These are phyloP conservation scores for Eueides isabella DNA, from an alignment of 1,140 invertebrate species.

Conservation along the genomic window DNA sequence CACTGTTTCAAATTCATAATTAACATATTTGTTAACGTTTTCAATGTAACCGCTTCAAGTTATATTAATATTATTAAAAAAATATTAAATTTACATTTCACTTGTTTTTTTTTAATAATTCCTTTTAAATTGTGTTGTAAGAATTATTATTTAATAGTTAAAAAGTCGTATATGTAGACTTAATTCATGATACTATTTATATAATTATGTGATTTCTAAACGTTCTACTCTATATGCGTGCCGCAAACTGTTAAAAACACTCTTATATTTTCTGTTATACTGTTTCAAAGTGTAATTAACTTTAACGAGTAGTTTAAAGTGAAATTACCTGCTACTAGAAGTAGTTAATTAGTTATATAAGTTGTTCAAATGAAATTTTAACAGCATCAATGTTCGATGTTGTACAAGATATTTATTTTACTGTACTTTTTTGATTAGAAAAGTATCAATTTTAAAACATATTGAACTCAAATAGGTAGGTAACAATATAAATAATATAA, in stretches of 20 bases:
- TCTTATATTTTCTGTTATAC: background rate
- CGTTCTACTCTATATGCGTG: background rate
- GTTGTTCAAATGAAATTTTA: background rate
- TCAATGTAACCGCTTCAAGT: too few species aligned
- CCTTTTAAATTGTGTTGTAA: too few species aligned
- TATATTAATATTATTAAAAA: too few species aligned
- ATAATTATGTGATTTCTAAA: background rate
- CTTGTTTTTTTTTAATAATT: too few species aligned
- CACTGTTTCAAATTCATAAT: too few species aligned
- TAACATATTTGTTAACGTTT: too few species aligned
- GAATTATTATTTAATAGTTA: too few species aligned
- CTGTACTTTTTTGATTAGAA: too few species aligned
- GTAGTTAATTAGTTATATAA: background rate
- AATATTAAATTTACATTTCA: too few species aligned
- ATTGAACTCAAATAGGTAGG: background rate
- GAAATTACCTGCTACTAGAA: background rate
- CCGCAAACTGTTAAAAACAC: background rate
- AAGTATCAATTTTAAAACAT: background rate
- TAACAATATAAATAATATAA: too few species aligned
- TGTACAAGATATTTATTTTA: background rate
- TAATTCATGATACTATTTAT: background rate
- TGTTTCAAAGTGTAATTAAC: conserved; percentile 1
- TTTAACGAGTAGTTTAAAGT: background rate
- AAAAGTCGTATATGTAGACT: too few species aligned
- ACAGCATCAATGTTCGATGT: background rate